phyloP scores from a whole-genome alignment of 2,888 invertebrate species.

The Noctua fimbriata region DNA sequence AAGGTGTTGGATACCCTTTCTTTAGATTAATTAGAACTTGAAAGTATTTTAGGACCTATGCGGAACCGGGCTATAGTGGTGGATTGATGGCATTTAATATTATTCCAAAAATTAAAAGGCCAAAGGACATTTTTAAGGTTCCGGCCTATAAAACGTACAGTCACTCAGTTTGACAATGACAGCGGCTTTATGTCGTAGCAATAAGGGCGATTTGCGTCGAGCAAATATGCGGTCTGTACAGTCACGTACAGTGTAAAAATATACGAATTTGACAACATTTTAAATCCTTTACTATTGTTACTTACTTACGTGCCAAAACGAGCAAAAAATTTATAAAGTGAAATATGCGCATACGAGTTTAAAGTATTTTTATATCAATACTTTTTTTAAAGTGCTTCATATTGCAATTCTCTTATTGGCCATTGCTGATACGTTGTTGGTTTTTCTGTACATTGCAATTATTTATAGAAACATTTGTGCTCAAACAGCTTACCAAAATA shows the following conservation, averaged over 20 bases:
- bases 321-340: background rate
- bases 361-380: background rate
- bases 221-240: background rate
- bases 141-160: background rate
- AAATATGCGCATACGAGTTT: background rate
- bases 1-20: background rate
- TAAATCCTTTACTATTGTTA: background rate
- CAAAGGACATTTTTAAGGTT: too few species aligned
- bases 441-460: background rate
- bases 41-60: background rate
- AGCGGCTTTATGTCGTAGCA: background rate
- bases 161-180: background rate
- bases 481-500: conserved; percentile 15
- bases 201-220: background rate
- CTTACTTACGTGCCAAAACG: background rate
- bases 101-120: background rate
- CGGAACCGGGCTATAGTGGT: background rate
- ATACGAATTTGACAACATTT: background rate
- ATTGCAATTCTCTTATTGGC: conserved; percentile 1
- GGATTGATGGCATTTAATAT: background rate
- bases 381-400: conserved; percentile 5
- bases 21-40: background rate
- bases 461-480: conserved; percentile 4
- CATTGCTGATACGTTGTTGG: background rate
- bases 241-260: background rate